Percentiles rank a stretch among this genome's conserved stretches.
Evolutionary conservation across 1,140 invertebrate genomes (phyloP).

Genomic region (Drosophila leontia): DNA sequence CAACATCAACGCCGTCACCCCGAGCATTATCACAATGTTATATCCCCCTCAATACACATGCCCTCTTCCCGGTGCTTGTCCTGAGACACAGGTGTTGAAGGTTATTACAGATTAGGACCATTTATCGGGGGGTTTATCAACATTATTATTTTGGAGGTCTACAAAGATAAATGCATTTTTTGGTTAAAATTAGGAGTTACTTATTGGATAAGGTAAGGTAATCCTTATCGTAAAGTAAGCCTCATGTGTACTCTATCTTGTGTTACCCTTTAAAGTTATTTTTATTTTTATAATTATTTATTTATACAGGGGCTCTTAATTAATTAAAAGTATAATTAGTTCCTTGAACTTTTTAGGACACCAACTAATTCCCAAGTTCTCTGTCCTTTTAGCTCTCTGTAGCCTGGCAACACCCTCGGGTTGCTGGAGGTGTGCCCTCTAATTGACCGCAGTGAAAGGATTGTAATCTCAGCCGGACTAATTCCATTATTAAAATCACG

Average conservation of each 20-base stretch:
- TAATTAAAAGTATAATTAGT: background rate
- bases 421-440: constrained; percentile 40
- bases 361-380: background rate
- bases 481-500: constrained; percentile 76
- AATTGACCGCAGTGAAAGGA: constrained; percentile 74
- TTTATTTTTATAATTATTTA: background rate
- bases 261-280: background rate
- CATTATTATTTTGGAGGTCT: background rate
- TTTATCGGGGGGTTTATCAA: constrained; percentile 11
- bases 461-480: constrained; percentile 59
- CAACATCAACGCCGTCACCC: constrained; percentile 32
- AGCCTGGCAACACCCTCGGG: constrained; percentile 34
- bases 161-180: background rate
- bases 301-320: background rate
- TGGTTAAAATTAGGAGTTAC: background rate
- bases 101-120: constrained; percentile 16
- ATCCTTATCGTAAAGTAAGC: background rate
- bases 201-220: too few species aligned
- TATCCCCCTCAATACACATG: constrained; percentile 11
- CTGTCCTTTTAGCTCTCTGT: background rate
- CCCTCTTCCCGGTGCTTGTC: background rate
- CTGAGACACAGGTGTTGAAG: constrained; percentile 39
- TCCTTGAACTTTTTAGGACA: background rate
- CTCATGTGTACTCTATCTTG: background rate
- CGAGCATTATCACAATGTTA: constrained; percentile 20